These are phyloP conservation scores for Choloepus hoffmanni DNA, from an alignment of 2,113 vertebrate genomes.

Conservation along the genomic window DNA sequence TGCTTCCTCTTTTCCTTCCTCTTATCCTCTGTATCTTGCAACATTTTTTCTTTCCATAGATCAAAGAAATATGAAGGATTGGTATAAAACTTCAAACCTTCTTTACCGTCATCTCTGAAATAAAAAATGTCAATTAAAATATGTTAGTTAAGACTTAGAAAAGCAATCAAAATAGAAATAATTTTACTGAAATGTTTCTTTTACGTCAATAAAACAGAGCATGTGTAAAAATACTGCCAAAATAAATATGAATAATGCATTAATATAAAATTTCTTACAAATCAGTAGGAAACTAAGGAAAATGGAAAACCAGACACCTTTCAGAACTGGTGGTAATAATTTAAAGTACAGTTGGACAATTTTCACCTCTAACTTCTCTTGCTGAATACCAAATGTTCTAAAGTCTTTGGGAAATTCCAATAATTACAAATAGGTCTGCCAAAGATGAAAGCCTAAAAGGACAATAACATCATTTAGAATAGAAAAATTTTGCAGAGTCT, in stretches of 20 bases:
- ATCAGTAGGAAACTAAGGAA: slow-evolving; percentile 31
- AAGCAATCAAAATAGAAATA: background rate
- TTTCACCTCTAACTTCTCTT: slow-evolving; percentile 28
- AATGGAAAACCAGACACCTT: slow-evolving; percentile 57
- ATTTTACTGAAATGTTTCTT: background rate
- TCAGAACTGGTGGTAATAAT: slow-evolving; percentile 24
- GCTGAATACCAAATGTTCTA: slow-evolving; percentile 41
- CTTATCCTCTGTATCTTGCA: slow-evolving; percentile 99
- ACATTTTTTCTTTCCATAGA: slow-evolving; percentile 99
- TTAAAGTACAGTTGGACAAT: slow-evolving; percentile 26
- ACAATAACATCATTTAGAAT: slow-evolving; percentile 1
- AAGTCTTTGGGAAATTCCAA: slow-evolving; percentile 46
- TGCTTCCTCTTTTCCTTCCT: slow-evolving; percentile 99
- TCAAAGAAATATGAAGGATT: slow-evolving; percentile 99
- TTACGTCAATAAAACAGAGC: slow-evolving; percentile 37
- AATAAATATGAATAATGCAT: slow-evolving; percentile 16
- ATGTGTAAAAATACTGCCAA: slow-evolving; percentile 15
- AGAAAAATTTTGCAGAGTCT: slow-evolving; percentile 28
- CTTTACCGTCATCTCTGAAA: slow-evolving; percentile 97
- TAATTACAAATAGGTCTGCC: slow-evolving; percentile 62
- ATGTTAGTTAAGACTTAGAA: background rate
- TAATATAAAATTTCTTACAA: slow-evolving; percentile 28
- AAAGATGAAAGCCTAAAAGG: slow-evolving; percentile 60
- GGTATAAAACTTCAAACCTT: slow-evolving; percentile 98
- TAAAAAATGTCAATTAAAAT: slow-evolving; percentile 53